phyloP scores from a whole-genome alignment of 2,113 vertebrate genomes.

The Thomomys bottae region DNA sequence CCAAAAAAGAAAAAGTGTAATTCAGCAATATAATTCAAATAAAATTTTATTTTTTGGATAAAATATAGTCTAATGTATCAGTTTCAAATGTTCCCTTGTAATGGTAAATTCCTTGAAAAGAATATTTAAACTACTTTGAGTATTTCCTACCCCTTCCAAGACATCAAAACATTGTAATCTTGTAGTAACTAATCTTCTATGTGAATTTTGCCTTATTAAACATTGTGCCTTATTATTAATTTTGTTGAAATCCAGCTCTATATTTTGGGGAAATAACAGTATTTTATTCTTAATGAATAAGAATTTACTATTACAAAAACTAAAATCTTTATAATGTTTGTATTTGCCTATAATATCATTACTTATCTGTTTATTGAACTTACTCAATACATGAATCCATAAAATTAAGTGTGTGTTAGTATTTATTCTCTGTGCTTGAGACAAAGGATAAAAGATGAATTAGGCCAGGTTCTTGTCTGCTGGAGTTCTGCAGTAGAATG shows the following conservation, averaged over 20 bases:
- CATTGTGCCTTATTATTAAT: slow-evolving; percentile 81
- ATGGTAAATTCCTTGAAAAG: slow-evolving; percentile 50
- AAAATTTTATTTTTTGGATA: slow-evolving; percentile 81
- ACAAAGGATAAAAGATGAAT: slow-evolving; percentile 33
- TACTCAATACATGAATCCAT: slow-evolving; percentile 47
- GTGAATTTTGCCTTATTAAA: slow-evolving; percentile 80
- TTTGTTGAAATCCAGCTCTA: slow-evolving; percentile 74
- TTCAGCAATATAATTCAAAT: slow-evolving; percentile 47
- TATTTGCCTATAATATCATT: slow-evolving; percentile 51
- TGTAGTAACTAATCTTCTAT: slow-evolving; percentile 52
- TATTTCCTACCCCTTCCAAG: background rate
- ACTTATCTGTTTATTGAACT: slow-evolving; percentile 48
- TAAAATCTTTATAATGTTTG: slow-evolving; percentile 44
- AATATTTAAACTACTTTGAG: slow-evolving; percentile 47
- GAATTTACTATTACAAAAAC: slow-evolving; percentile 41
- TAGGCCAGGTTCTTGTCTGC: background rate
- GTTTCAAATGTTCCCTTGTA: slow-evolving; percentile 53
- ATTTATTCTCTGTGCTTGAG: slow-evolving; percentile 16
- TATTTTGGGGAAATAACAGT: slow-evolving; percentile 75
- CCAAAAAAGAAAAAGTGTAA: slow-evolving; percentile 76
- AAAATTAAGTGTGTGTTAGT: background rate
- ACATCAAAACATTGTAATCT: slow-evolving; percentile 56
- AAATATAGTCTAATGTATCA: slow-evolving; percentile 75
- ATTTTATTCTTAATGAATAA: slow-evolving; percentile 79
- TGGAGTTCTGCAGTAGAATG: background rate